Percentiles rank a stretch among this genome's conserved stretches.
These are phyloP conservation scores for Ips typographus DNA, from an alignment of 1,140 invertebrate genomes.

Conservation along the genomic window DNA sequence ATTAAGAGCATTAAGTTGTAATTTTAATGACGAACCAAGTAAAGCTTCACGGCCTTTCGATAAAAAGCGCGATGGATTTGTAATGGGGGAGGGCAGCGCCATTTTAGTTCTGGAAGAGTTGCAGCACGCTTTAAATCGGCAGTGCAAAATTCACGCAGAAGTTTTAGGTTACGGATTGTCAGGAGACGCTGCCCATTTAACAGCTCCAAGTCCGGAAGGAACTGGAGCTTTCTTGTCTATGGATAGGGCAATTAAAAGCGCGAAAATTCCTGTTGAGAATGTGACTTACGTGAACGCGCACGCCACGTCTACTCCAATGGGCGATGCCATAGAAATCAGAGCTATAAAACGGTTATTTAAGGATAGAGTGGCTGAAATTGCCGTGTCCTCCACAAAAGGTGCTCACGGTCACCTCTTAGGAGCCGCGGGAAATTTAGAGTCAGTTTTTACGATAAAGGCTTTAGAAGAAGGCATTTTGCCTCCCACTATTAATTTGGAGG, in stretches of 20 bases:
- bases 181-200: constrained; percentile 93
- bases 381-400: constrained; percentile 91
- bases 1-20: constrained; percentile 79
- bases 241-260: constrained; percentile 79
- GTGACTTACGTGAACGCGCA: constrained; percentile 95
- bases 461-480: constrained; percentile 76
- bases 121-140: constrained; percentile 76
- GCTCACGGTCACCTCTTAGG: constrained; percentile 94
- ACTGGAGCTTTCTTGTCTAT: constrained; percentile 89
- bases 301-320: constrained; percentile 95
- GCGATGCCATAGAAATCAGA: constrained; percentile 86
- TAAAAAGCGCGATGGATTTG: constrained; percentile 90
- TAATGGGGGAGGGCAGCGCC: constrained; percentile 95
- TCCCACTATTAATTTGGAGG: constrained; percentile 86
- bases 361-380: constrained; percentile 60
- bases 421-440: constrained; percentile 92
- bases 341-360: constrained; percentile 77
- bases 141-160: constrained; percentile 89
- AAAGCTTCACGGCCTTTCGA: constrained; percentile 94
- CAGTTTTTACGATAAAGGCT: constrained; percentile 80
- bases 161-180: constrained; percentile 90
- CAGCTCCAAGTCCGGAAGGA: constrained; percentile 87
- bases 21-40: constrained; percentile 76
- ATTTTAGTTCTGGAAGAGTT: constrained; percentile 90
- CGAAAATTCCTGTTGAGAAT: constrained; percentile 60